phyloP scores from a whole-genome alignment of 2,888 invertebrate species.

The Idaea straminata region DNA sequence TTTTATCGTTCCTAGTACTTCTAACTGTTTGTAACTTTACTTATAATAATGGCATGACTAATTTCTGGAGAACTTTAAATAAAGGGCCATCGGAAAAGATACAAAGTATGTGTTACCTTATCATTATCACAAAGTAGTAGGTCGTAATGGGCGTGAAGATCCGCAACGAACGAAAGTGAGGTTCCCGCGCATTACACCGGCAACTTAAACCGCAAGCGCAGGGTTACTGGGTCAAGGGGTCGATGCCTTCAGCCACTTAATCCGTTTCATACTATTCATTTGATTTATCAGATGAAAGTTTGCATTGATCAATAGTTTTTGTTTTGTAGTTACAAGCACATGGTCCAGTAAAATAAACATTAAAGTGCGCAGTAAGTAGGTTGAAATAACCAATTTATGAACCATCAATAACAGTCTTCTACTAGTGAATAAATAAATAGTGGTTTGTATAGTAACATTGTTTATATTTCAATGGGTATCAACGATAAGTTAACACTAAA shows the following conservation, averaged over 20 bases:
- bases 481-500: conserved; percentile 17
- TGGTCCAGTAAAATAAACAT: conserved; percentile 2
- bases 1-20: neutral
- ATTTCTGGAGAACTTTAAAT: neutral
- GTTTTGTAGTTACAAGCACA: conserved; percentile 1
- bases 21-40: neutral
- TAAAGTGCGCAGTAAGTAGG: too few relatives aligned
- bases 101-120: neutral
- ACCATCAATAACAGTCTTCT: too few relatives aligned
- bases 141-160: conserved; percentile 43
- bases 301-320: conserved; percentile 5
- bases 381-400: too few relatives aligned
- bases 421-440: too few relatives aligned
- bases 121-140: conserved; percentile 34
- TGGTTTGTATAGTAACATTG: conserved; percentile 7
- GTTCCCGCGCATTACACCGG: conserved; percentile 53
- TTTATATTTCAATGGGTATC: conserved; percentile 11
- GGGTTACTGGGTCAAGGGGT: conserved; percentile 67
- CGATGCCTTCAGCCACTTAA: conserved; percentile 43
- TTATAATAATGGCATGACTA: neutral
- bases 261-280: conserved; percentile 25
- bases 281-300: conserved; percentile 25
- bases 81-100: neutral
- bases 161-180: conserved; percentile 68
- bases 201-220: conserved; percentile 51